phyloP scores from a whole-genome alignment of 2,113 vertebrate species.

The Eulemur rufifrons region DNA sequence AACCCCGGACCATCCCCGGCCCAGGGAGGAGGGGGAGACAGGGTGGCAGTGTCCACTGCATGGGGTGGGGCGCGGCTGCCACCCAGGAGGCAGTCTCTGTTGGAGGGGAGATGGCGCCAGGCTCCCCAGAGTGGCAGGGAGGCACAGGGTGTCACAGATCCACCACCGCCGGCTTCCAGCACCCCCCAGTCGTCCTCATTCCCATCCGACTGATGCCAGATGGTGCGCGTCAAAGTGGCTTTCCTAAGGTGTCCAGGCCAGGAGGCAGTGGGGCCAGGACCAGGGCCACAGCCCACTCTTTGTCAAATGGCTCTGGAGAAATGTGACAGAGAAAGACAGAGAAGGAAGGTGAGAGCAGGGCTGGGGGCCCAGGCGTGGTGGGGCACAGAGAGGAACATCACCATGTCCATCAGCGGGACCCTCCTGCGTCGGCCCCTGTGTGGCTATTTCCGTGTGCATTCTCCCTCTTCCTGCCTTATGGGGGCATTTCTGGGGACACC shows the following conservation, averaged over 20 bases:
- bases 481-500: neutral
- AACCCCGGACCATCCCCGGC: neutral
- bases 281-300: fast-evolving
- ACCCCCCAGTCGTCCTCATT: neutral
- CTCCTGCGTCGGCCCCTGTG: fast-evolving
- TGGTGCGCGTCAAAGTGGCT: fast-evolving
- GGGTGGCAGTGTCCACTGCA: fast-evolving
- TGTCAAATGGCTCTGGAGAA: neutral
- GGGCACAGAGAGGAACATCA: neutral
- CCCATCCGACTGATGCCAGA: neutral
- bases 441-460: fast-evolving
- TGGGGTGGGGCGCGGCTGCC: neutral
- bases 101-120: too few species aligned
- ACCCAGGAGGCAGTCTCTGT: neutral
- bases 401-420: fast-evolving
- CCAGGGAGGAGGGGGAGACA: neutral
- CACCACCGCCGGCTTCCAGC: neutral
- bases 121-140: too few species aligned
- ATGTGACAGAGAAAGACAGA: too few species aligned
- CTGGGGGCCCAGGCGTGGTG: neutral
- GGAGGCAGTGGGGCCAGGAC: neutral
- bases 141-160: neutral
- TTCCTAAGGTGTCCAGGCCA: neutral
- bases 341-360: neutral
- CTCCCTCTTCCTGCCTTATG: neutral